Base-by-base conservation (phyloP, 2,888 invertebrate species). In the Agonopterix subpropinquella region DNA sequence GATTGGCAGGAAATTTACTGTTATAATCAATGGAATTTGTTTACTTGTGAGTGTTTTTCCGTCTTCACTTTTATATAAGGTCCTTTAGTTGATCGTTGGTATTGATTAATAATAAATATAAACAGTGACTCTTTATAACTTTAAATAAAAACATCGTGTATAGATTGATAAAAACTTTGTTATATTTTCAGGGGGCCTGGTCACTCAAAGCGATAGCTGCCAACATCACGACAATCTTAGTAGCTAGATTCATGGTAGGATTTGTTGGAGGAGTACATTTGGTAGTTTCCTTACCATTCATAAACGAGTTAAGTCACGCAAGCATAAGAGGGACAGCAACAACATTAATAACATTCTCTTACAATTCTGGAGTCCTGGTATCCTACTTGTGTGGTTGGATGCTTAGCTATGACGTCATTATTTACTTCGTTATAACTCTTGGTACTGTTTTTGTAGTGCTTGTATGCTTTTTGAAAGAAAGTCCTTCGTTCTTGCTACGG, bases 241-340 rank as follows among this genome's bases (percentile, higher is more conserved):
- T 78, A 1, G 89, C 83, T 0, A 70, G 91, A 11, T 71, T 90
- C 10, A 52, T 91, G 8, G 73, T 80, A 5, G 92, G 92, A 0
- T 53, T 89, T 0, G 89, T 86, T 0, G 77, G 77, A 4, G 88
- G 87, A 1, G 74, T 89, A 28, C 64, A 80, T 0, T 70, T 89
- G 8, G 78, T 89, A 18, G 66, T 89, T n/a, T 75, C 75, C 0
- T 85, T 91, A 0, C 71, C 90, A 8, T 89, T 82, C 64, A 68
- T 88, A 2, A 73, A 81, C 1, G 93, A 93, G 64, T 89, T 91
- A 43, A 59, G 57, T 4, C 61, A 69, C 2, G 45, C 48, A 0
- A 53, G 56, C 2, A 47, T 66, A 5, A 55, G 63, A 45, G 74
- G 72, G 0, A 51, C 62, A n/a, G 46, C 65, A 1, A 44, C 59